Conservation (phyloP, 1,140 invertebrate genomes). For the Drosophila serrata region DNA sequence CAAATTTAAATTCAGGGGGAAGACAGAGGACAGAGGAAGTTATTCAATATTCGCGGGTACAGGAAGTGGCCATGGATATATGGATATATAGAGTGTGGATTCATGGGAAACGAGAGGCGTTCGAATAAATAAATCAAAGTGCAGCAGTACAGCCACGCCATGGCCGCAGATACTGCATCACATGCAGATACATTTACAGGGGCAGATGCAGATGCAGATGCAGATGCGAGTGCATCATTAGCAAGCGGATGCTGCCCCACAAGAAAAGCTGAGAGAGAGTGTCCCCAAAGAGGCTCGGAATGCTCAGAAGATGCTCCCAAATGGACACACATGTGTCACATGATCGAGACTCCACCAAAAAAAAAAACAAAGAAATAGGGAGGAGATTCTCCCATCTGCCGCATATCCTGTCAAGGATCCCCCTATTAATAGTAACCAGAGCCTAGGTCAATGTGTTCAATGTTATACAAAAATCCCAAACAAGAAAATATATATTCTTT, state of each 20-base stretch:
- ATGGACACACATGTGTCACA: slow-evolving; percentile 76
- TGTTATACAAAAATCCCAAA: neutral
- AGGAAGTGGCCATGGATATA: slow-evolving; percentile 64
- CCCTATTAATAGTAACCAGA: slow-evolving; percentile 18
- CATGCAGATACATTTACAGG: slow-evolving; percentile 1
- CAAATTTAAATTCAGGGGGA: neutral
- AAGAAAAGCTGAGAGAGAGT: slow-evolving; percentile 16
- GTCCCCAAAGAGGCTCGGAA: neutral
- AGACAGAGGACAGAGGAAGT: slow-evolving; percentile 47
- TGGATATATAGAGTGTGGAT: slow-evolving; percentile 20
- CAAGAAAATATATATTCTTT: neutral
- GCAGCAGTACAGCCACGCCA: slow-evolving; percentile 17
- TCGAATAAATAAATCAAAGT: slow-evolving; percentile 74
- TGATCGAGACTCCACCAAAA: slow-evolving; percentile 24
- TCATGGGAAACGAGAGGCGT: slow-evolving; percentile 75
- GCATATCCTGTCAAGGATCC: slow-evolving; percentile 25
- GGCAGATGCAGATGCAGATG: slow-evolving; percentile 8
- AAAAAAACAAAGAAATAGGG: neutral
- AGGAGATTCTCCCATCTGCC: slow-evolving; percentile 6
- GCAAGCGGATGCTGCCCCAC: slow-evolving; percentile 73
- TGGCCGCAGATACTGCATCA: slow-evolving; percentile 22
- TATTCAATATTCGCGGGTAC: slow-evolving; percentile 83
- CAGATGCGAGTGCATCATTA: slow-evolving; percentile 65
- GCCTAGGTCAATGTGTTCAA: slow-evolving; percentile 28
- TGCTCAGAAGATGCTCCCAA: no score